phyloP scores from a whole-genome alignment of 1,140 invertebrate species.

The Pomacea maculata region DNA sequence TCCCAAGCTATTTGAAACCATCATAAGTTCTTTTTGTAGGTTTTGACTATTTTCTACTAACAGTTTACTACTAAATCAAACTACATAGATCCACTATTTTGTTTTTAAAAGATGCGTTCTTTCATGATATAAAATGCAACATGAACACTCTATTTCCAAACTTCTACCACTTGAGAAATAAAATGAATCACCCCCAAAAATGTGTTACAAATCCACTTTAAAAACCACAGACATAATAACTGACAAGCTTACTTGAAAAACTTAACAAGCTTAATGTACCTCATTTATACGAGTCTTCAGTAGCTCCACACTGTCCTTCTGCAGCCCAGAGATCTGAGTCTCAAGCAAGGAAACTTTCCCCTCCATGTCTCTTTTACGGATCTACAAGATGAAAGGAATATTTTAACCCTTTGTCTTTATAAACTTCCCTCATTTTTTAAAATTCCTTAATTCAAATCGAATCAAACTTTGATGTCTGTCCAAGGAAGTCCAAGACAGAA shows the following conservation, averaged over 20 bases:
- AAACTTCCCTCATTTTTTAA: neutral
- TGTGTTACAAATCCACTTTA: neutral
- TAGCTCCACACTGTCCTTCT: slow-evolving; percentile 89
- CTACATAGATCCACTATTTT: neutral
- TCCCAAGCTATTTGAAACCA: slow-evolving; percentile 72
- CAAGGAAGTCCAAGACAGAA: no score
- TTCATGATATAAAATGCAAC: neutral
- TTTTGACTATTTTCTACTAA: no score
- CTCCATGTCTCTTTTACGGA: slow-evolving; percentile 81
- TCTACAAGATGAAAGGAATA: slow-evolving; percentile 66
- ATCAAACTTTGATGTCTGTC: no score
- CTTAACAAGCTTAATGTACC: slow-evolving; percentile 24
- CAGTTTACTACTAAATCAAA: neutral
- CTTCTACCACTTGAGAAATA: neutral
- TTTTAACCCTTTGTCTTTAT: neutral
- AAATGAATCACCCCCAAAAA: neutral
- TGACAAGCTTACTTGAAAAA: no score
- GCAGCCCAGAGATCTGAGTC: slow-evolving; percentile 89
- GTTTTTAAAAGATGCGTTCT: neutral
- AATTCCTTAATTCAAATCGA: no score
- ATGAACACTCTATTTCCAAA: neutral
- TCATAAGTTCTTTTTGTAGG: no score
- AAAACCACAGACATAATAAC: neutral
- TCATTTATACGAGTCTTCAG: slow-evolving; percentile 90
- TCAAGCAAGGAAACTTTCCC: slow-evolving; percentile 84